Base-by-base conservation (phyloP, 2,797 vertebrate species). In the Etheostoma nigrum region DNA sequence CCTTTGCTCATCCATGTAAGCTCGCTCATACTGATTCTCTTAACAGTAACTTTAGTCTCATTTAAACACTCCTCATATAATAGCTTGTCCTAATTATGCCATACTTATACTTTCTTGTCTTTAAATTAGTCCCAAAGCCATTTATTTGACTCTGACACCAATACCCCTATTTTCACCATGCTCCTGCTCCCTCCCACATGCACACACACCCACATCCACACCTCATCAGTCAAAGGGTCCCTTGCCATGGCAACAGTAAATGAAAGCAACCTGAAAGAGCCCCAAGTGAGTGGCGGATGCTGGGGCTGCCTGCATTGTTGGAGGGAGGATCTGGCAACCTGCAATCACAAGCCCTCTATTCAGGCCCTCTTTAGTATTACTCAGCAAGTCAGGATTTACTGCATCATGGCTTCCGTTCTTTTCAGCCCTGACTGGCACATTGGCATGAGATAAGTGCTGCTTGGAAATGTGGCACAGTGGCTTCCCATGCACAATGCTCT, bases 361-460 rank as follows among this genome's bases (percentile, higher is more conserved):
- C 94, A 95, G 87, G 73, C 81, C 90, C 91, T 94, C 89, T 93
- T 94, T 93, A 92, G 93, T 94, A 94, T 95, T 95, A 95, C 94
- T 95, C 94, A 95, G 95, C 95, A 94, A 93, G 94, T 95, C 92
- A 89, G 93, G 92, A 93, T 94, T 93, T 94, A 94, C 94, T 91
- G 92, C 93, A 94, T 94, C 93, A 93, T 91, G 91, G 93, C 93
- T 94, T 95, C 94, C 94, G 94, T 87, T 94, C 91, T 90, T 95
- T 95, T 95, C 93, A 95, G 88, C 78, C 76, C 90, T 93, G 92
- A 94, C 93, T 94, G 94, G 93, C 94, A 94, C 90, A 85, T 93
- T 95, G 94, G 93, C 94, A 94, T 93, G 90, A 94, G 94, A 95
- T 95, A 94, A 94, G 92, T 94, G 91, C 87, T 74, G 93, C 93